phyloP scores from a whole-genome alignment of 1,140 invertebrate genomes.

The Varroa destructor region DNA sequence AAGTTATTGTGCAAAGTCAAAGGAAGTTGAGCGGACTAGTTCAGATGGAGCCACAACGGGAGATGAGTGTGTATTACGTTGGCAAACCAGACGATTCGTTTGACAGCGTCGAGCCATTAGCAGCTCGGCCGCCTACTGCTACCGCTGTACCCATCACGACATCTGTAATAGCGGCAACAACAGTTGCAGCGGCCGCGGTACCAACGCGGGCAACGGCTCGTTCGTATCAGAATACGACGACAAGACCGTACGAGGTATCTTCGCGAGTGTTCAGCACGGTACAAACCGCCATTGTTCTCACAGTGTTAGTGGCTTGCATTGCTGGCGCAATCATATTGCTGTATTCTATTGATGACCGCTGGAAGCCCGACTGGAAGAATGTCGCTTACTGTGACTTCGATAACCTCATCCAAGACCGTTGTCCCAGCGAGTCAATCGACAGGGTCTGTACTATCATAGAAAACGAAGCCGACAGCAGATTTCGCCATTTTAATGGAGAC shows the following conservation, averaged over 20 bases:
- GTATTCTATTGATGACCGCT: constrained; percentile 23
- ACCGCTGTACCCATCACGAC: no score
- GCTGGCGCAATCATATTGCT: constrained; percentile 5
- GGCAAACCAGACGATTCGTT: not conserved
- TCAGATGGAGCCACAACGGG: constrained; percentile 12
- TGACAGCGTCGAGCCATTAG: no score
- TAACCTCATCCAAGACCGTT: constrained; percentile 5
- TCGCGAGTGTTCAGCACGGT: constrained; percentile 26
- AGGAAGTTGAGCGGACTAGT: no score
- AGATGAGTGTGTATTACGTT: constrained; percentile 22
- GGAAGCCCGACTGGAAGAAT: constrained; percentile 22
- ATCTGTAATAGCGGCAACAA: not conserved
- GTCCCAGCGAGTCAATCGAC: constrained; percentile 17
- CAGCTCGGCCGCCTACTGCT: no score
- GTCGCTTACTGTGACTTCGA: constrained; percentile 24
- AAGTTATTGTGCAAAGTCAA: no score
- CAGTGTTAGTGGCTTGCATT: constrained; percentile 17
- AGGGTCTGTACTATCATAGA: constrained; percentile 1
- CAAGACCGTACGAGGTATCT: constrained; percentile 21
- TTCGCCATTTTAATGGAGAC: constrained; percentile 18
- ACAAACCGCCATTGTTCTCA: constrained; percentile 24
- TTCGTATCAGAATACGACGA: constrained; percentile 7
- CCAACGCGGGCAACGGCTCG: constrained; percentile 2
- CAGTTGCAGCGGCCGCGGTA: not conserved
- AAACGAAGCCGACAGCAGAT: constrained; percentile 7